phyloP scores from a whole-genome alignment of 2,113 vertebrate species.

The Hyperopisus bebe region DNA sequence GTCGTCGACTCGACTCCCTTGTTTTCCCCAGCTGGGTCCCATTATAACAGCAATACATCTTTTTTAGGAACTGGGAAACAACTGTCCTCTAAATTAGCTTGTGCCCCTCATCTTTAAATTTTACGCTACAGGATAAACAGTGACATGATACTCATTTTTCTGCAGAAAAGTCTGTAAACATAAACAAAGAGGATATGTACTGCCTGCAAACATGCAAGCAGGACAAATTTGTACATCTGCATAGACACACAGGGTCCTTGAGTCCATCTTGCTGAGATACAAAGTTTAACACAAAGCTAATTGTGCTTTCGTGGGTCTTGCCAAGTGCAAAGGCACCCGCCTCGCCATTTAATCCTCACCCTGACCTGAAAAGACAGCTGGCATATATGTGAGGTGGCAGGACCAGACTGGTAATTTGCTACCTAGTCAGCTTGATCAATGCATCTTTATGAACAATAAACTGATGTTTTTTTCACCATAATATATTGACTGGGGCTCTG shows the following conservation, averaged over 20 bases:
- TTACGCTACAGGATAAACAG: background rate
- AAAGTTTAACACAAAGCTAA: background rate
- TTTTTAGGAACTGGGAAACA: constrained; percentile 12
- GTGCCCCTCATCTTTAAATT: background rate
- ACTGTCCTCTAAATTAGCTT: constrained; percentile 6
- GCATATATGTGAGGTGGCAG: background rate
- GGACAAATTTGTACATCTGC: background rate
- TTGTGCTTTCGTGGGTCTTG: background rate
- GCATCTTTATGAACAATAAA: background rate
- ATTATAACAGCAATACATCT: constrained; percentile 10
- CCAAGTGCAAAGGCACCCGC: background rate
- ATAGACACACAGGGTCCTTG: background rate
- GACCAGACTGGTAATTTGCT: background rate
- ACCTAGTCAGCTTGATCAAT: background rate
- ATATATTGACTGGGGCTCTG: background rate
- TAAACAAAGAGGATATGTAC: background rate
- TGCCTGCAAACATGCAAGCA: background rate
- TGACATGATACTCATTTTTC: background rate
- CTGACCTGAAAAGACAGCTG: background rate
- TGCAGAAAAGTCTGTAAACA: background rate
- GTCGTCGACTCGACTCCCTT: background rate
- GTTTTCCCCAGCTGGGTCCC: constrained; percentile 17
- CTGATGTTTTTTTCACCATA: background rate
- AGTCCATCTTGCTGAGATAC: background rate
- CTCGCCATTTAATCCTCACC: background rate